phyloP scores from a whole-genome alignment of 2,888 invertebrate species.

The Drosophila ezoana region DNA sequence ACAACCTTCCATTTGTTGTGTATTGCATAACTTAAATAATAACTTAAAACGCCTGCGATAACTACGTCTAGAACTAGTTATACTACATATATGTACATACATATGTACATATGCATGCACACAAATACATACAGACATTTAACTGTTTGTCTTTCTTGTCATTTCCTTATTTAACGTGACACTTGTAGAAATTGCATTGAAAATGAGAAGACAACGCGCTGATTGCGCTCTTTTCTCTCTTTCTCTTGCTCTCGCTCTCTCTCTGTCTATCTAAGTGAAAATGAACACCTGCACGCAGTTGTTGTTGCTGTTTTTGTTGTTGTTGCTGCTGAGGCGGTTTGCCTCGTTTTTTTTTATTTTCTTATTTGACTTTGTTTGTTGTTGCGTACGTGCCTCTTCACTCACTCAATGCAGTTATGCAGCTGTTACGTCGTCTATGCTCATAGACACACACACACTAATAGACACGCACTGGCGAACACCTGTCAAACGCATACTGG shows the following conservation, averaged over 20 bases:
- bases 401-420: conserved; percentile 71
- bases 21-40: conserved; percentile 49
- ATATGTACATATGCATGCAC: background rate
- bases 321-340: conserved; percentile 42
- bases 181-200: conserved; percentile 78
- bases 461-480: conserved; percentile 70
- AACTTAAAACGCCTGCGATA: conserved; percentile 31
- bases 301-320: conserved; percentile 47
- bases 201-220: conserved; percentile 66
- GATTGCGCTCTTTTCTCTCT: conserved; percentile 33
- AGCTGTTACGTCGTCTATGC: conserved; percentile 76
- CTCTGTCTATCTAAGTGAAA: conserved; percentile 49
- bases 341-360: conserved; percentile 13
- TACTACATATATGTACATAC: background rate
- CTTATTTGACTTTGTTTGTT: conserved; percentile 29
- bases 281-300: conserved; percentile 71
- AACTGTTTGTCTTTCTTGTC: conserved; percentile 50
- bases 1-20: conserved; percentile 35
- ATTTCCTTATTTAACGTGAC: conserved; percentile 80
- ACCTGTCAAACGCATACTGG: conserved; percentile 66
- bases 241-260: conserved; percentile 3
- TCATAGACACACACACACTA: conserved; percentile 31
- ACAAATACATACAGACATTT: background rate
- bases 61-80: conserved; percentile 29
- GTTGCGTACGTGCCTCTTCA: conserved; percentile 73